Conservation (phyloP, 2,113 vertebrate genomes). For the Esox niger region DNA sequence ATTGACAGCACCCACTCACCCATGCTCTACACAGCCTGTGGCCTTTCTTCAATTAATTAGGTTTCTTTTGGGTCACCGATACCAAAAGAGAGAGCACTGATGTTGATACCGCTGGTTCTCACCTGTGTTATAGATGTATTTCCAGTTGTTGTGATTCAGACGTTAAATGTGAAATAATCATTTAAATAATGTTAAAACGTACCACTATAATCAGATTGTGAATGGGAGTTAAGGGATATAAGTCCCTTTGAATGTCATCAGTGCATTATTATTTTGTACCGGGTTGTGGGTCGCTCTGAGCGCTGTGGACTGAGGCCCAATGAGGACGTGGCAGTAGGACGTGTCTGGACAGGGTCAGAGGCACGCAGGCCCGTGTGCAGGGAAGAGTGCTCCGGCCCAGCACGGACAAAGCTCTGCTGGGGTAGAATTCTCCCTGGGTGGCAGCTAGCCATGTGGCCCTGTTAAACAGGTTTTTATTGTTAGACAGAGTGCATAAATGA, state of each 20-base stretch:
- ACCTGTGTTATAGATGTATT: no score
- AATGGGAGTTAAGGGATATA: no score
- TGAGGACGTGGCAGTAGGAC: background rate
- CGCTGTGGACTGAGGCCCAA: background rate
- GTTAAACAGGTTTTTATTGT: constrained; percentile 39
- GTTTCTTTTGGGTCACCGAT: no score
- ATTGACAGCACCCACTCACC: constrained; percentile 66
- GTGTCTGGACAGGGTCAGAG: constrained; percentile 57
- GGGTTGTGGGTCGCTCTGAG: background rate
- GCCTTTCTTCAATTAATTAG: no score
- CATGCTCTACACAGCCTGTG: constrained; percentile 59
- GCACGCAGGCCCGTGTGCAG: constrained; percentile 28
- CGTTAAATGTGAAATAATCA: no score
- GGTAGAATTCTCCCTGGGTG: constrained; percentile 51
- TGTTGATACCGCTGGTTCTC: no score
- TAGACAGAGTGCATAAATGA: constrained; percentile 36
- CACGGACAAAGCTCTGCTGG: background rate
- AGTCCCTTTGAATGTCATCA: no score
- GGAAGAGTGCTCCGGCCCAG: constrained; percentile 53
- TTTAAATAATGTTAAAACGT: no score
- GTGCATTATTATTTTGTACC: no score
- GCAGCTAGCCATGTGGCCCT: constrained; percentile 43
- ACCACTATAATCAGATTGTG: no score
- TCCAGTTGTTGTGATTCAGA: no score
- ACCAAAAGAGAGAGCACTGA: constrained; percentile 1